A percentile compares a stretch with the other conserved stretches of the same genome.
Conservation (phyloP, 2,888 invertebrate genomes). For the Thysanoteuthis rhombus region DNA sequence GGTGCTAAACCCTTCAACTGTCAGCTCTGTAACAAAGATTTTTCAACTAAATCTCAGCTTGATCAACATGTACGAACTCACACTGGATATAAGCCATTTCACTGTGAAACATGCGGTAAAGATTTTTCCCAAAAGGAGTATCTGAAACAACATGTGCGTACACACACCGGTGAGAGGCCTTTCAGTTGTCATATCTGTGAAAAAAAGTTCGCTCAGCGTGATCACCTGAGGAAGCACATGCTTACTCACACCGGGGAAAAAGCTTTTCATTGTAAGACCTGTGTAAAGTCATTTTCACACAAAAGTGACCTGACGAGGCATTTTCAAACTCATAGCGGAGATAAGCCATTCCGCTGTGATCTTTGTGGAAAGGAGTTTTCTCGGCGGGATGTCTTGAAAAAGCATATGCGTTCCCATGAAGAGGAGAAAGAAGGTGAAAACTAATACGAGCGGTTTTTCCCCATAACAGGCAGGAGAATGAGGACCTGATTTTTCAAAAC, state of each 20-base stretch:
- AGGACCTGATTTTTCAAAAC: no score
- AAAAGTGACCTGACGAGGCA: conserved; percentile 39
- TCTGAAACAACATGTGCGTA: conserved; percentile 17
- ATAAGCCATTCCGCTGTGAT: conserved; percentile 36
- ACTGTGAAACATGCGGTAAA: background rate
- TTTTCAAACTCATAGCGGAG: conserved; percentile 38
- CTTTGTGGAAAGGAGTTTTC: conserved; percentile 28
- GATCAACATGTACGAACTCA: background rate
- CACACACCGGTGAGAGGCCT: background rate
- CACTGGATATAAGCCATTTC: background rate
- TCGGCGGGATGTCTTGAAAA: background rate
- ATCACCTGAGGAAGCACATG: conserved; percentile 38
- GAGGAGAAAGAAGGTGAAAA: conserved; percentile 34
- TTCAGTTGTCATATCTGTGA: conserved; percentile 32
- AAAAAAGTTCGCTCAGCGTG: conserved; percentile 37
- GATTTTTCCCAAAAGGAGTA: conserved; percentile 14
- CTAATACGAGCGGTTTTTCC: no score
- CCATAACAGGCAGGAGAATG: no score
- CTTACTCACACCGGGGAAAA: conserved; percentile 40
- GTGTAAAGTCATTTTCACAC: conserved; percentile 37
- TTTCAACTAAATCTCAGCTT: background rate
- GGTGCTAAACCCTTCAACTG: background rate
- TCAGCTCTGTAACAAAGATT: background rate
- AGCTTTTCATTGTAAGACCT: conserved; percentile 38
- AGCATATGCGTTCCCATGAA: conserved; percentile 34